Conservation (phyloP, 2,797 vertebrate genomes). For the Coregonus sp. region DNA sequence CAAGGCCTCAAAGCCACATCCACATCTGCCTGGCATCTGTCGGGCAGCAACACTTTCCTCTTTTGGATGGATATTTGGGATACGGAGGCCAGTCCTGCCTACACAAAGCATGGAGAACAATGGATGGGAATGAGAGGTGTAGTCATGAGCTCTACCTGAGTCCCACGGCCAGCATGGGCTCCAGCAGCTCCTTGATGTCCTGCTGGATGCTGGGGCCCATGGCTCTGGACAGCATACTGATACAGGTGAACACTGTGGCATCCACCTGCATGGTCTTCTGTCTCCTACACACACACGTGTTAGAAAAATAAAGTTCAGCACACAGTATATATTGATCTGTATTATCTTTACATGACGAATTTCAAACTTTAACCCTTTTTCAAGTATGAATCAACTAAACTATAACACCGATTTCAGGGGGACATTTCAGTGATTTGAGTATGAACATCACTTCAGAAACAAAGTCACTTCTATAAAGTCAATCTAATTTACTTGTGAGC, state of each 20-base stretch:
- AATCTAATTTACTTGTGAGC: slow-evolving; percentile 89
- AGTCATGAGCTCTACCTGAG: slow-evolving; percentile 81
- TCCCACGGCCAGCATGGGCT: slow-evolving; percentile 97
- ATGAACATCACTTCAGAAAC: not conserved
- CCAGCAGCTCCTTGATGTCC: slow-evolving; percentile 96
- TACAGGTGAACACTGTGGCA: slow-evolving; percentile 96
- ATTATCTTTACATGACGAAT: not conserved
- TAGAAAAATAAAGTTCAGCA: not conserved
- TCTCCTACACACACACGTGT: slow-evolving; percentile 75
- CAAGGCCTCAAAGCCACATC: not conserved
- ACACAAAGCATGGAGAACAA: not conserved
- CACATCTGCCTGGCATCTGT: not conserved
- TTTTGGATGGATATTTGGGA: not conserved
- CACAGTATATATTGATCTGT: not conserved
- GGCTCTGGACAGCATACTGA: slow-evolving; percentile 96
- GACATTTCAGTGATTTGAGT: not conserved
- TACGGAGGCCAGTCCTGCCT: not conserved
- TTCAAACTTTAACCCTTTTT: not conserved
- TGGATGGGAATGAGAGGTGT: not conserved
- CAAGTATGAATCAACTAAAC: not conserved
- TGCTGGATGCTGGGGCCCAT: slow-evolving; percentile 97
- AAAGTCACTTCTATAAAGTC: too few relatives aligned
- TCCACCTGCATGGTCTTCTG: slow-evolving; percentile 98
- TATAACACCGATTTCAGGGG: not conserved
- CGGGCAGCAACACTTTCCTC: not conserved